These are phyloP conservation scores for Gyps fulvus DNA, from an alignment of 2,113 vertebrate species.

Conservation along the genomic window DNA sequence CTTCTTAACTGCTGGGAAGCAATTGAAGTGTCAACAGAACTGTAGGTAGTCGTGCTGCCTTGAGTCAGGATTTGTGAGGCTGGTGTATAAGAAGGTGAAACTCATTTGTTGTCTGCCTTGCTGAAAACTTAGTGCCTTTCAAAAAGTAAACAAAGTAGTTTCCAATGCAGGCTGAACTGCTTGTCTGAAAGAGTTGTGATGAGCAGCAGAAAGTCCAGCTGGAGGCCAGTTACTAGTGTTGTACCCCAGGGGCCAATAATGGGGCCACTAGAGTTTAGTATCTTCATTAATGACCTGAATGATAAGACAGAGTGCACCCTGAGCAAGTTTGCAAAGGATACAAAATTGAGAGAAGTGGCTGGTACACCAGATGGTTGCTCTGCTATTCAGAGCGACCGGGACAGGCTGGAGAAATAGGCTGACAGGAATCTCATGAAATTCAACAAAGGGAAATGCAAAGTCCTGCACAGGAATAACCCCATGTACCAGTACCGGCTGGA, in stretches of 20 bases:
- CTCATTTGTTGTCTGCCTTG: background rate
- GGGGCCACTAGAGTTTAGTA: background rate
- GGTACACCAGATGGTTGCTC: background rate
- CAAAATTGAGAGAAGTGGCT: background rate
- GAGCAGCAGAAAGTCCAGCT: background rate
- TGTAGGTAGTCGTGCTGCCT: background rate
- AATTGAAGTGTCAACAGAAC: background rate
- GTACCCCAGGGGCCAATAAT: background rate
- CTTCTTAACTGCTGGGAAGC: background rate
- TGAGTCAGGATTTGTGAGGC: background rate
- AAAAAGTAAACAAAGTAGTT: background rate
- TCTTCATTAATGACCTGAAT: background rate
- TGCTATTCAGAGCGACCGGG: background rate
- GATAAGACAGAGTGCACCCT: background rate
- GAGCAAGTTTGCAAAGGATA: background rate
- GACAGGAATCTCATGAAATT: background rate
- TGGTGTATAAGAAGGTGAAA: background rate
- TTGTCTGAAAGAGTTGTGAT: background rate
- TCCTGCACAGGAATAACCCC: background rate
- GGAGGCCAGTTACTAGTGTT: background rate
- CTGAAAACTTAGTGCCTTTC: background rate
- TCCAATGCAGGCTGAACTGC: background rate
- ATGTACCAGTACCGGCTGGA: background rate
- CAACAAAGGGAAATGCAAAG: background rate
- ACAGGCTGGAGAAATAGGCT: background rate